Percentiles rank a stretch among this genome's conserved stretches.
Conservation (phyloP, 2,113 vertebrate species). For the Rostratula benghalensis region DNA sequence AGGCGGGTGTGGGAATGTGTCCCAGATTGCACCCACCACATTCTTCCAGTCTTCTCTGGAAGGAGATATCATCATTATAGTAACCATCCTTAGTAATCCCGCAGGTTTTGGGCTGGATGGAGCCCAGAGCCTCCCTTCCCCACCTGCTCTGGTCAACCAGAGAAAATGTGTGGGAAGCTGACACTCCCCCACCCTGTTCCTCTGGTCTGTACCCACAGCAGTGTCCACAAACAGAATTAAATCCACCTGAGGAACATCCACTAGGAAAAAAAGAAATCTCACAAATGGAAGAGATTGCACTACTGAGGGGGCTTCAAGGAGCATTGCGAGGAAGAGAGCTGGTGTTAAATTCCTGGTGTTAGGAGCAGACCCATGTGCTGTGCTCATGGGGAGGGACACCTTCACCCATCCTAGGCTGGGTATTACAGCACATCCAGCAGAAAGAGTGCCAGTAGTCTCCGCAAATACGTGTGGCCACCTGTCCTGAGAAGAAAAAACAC, state of each 20-base stretch:
- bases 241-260: neutral
- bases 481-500: constrained; percentile 16
- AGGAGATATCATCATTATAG: constrained; percentile 8
- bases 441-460: neutral
- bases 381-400: neutral
- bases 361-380: neutral
- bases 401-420: neutral
- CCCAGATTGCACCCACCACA: constrained; percentile 32
- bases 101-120: neutral
- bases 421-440: neutral
- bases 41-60: constrained; percentile 38
- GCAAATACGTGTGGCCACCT: neutral
- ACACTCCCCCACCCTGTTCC: neutral
- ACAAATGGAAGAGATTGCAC: neutral
- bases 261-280: neutral
- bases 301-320: neutral
- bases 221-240: neutral
- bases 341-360: neutral
- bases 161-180: neutral
- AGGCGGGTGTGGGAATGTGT: constrained; percentile 34
- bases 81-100: neutral
- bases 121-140: neutral
- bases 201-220: neutral
- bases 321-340: neutral
- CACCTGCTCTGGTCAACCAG: neutral